A percentile compares a stretch with the other conserved stretches of the same genome.
Conservation (phyloP, 2,113 vertebrate species). For the Gavialis gangeticus region DNA sequence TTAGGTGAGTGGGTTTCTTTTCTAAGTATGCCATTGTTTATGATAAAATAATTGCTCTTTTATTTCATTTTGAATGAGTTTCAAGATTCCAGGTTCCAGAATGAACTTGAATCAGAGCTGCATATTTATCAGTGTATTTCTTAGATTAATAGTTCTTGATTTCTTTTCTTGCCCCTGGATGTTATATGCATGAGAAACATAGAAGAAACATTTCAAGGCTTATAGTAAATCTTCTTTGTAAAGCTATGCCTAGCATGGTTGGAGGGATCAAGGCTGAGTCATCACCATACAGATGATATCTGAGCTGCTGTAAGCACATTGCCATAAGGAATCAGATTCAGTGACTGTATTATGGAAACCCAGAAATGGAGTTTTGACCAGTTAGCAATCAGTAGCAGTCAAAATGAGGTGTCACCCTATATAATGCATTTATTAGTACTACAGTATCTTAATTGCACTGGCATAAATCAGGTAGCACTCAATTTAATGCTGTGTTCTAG, state of each 20-base stretch:
- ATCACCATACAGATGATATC: constrained; percentile 61
- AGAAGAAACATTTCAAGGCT: constrained; percentile 61
- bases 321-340: constrained; percentile 68
- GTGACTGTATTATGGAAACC: constrained; percentile 47
- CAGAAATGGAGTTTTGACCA: constrained; percentile 48
- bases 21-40: constrained; percentile 20
- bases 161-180: constrained; percentile 56
- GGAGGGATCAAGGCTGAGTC: constrained; percentile 61
- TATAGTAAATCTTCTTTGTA: constrained; percentile 50
- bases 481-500: constrained; percentile 16
- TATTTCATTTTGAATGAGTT: constrained; percentile 48
- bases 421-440: constrained; percentile 13
- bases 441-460: background rate
- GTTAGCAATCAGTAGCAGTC: constrained; percentile 8
- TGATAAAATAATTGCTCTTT: constrained; percentile 11
- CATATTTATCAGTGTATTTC: constrained; percentile 46
- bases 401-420: constrained; percentile 4
- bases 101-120: background rate
- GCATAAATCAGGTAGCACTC: constrained; percentile 31
- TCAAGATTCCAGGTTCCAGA: constrained; percentile 17
- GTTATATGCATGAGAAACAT: constrained; percentile 54
- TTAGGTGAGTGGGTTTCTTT: background rate
- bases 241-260: constrained; percentile 59
- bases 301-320: constrained; percentile 57
- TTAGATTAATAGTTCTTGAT: constrained; percentile 42